These are phyloP conservation scores for Phymorhynchus buccinoides DNA, from an alignment of 1,140 invertebrate genomes.

Conservation along the genomic window DNA sequence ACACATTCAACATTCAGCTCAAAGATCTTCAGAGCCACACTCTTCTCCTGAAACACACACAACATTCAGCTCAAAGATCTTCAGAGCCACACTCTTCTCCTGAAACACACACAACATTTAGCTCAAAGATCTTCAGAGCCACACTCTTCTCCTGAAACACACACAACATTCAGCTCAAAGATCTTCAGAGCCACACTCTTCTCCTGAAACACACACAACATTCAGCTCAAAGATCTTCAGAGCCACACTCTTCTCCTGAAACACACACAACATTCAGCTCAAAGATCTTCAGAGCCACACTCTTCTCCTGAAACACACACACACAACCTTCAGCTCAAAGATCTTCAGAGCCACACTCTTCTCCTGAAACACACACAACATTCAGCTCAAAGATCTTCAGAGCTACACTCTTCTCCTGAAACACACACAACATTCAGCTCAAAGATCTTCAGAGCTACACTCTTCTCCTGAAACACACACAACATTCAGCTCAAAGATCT, in stretches of 20 bases:
- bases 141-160: no score
- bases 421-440: conserved; percentile 22
- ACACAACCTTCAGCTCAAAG: neutral
- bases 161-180: conserved; percentile 24
- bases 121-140: no score
- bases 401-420: no score
- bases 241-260: neutral
- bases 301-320: no score
- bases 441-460: neutral
- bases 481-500: conserved; percentile 22
- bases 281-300: no score
- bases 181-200: neutral
- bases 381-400: no score
- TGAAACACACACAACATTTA: neutral
- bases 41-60: neutral
- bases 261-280: no score
- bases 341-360: neutral
- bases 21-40: neutral
- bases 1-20: neutral
- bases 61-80: neutral
- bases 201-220: conserved; percentile 30
- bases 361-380: neutral
- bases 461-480: neutral
- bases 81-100: neutral
- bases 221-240: neutral